Evolutionary conservation across 1,140 invertebrate genomes (phyloP).

Genomic region (Amyelois transitella): DNA sequence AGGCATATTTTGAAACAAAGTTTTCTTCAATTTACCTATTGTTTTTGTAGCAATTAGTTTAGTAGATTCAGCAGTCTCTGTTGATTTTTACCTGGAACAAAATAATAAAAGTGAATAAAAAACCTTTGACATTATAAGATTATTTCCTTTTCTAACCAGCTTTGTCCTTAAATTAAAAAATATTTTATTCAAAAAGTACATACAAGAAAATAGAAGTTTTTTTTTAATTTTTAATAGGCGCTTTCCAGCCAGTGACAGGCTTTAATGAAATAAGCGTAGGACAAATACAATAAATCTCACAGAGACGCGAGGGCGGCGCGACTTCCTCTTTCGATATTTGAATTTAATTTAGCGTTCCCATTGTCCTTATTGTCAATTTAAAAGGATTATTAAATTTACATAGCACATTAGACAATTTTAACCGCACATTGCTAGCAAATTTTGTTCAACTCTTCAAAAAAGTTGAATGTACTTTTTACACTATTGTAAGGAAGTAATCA

Average conservation of each 20-base stretch:
- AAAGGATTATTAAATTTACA: background rate
- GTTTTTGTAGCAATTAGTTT: background rate
- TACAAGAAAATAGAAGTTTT: conserved; percentile 18
- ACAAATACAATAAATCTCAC: conserved; percentile 72
- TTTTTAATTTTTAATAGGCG: conserved; percentile 31
- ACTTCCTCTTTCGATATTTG: conserved; percentile 72
- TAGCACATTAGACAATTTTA: background rate
- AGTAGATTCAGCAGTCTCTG: background rate
- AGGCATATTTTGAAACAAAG: background rate
- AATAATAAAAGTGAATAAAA: conserved; percentile 1
- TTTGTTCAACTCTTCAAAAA: too few relatives aligned
- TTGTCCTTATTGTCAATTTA: conserved; percentile 43
- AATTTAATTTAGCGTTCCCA: conserved; percentile 67
- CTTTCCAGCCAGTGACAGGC: conserved; percentile 37
- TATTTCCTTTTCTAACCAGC: too few relatives aligned
- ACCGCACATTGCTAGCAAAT: too few relatives aligned
- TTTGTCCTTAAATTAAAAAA: too few relatives aligned
- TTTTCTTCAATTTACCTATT: background rate
- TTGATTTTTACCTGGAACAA: conserved; percentile 23
- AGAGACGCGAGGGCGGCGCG: conserved; percentile 55
- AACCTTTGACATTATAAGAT: too few relatives aligned
- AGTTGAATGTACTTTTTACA: too few relatives aligned
- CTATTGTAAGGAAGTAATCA: too few relatives aligned
- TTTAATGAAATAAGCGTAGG: conserved; percentile 68
- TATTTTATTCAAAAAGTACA: conserved; percentile 4